Conservation (phyloP, 2,888 invertebrate species). For the Lamellibrachia columna region DNA sequence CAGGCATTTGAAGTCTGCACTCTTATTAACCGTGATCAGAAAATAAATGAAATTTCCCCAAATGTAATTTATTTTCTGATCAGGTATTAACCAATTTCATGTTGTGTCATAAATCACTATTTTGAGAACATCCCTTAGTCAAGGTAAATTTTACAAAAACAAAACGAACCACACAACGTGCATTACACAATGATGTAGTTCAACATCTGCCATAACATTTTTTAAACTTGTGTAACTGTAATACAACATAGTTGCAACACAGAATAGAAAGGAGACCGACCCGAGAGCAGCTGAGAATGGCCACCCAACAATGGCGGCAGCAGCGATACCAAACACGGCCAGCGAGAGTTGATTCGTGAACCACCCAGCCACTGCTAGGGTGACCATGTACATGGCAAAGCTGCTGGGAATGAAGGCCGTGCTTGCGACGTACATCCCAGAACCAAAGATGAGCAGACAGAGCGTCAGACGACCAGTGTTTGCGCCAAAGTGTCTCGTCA, state of each 20-base stretch:
- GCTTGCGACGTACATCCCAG: conserved; percentile 89
- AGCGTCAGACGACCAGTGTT: conserved; percentile 85
- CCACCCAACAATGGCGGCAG: conserved; percentile 88
- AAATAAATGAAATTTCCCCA: no score
- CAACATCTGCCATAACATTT: not conserved
- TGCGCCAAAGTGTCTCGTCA: conserved; percentile 73
- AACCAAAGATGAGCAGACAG: conserved; percentile 74
- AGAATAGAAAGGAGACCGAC: conserved; percentile 49
- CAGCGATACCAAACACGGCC: conserved; percentile 85
- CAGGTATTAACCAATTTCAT: no score
- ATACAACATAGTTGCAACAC: not conserved
- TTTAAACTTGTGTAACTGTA: no score
- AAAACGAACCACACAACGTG: not conserved
- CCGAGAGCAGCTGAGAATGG: conserved; percentile 96
- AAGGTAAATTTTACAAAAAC: no score
- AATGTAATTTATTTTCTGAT: no score
- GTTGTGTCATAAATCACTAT: no score
- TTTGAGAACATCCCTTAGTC: no score
- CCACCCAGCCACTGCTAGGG: conserved; percentile 89
- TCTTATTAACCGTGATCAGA: no score
- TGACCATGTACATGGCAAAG: conserved; percentile 90
- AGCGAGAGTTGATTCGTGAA: conserved; percentile 81
- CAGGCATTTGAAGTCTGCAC: no score
- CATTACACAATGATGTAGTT: not conserved
- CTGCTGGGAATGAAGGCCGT: conserved; percentile 92